phyloP scores from a whole-genome alignment of 2,797 vertebrate genomes.

The Passerculus sandwichensis region DNA sequence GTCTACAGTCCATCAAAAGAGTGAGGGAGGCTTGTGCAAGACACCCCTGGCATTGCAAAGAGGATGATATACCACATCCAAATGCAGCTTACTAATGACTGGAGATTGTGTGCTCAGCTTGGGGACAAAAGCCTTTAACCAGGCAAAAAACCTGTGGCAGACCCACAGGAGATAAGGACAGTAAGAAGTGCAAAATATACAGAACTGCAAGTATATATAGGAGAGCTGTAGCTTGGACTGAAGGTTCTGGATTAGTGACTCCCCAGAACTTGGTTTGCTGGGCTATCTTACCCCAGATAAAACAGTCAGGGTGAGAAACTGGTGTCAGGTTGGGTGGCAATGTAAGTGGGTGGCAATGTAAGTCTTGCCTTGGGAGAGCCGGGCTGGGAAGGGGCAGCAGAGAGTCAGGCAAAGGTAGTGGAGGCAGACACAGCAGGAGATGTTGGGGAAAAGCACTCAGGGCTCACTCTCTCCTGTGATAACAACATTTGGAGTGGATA shows the following conservation, averaged over 20 bases:
- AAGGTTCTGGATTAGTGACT: neutral
- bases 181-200: neutral
- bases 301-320: neutral
- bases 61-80: neutral
- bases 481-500: neutral
- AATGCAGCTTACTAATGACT: neutral
- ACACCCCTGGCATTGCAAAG: conserved; percentile 16
- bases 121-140: neutral
- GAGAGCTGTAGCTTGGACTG: neutral
- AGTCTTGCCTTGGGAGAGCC: neutral
- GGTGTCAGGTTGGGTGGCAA: accelerated
- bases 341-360: neutral
- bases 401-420: neutral
- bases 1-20: conserved; percentile 58
- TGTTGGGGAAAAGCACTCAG: neutral
- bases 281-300: neutral
- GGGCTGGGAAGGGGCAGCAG: neutral
- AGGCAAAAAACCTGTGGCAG: neutral
- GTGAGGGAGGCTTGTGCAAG: conserved; percentile 29
- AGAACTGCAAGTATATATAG: neutral
- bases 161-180: neutral
- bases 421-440: neutral
- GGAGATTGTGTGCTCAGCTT: neutral
- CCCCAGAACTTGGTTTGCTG: neutral
- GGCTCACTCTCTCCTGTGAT: neutral